A percentile compares a stretch with the other conserved stretches of the same genome.
phyloP scores from a whole-genome alignment of 2,797 vertebrate species.

The Peromyscus melanophrys region DNA sequence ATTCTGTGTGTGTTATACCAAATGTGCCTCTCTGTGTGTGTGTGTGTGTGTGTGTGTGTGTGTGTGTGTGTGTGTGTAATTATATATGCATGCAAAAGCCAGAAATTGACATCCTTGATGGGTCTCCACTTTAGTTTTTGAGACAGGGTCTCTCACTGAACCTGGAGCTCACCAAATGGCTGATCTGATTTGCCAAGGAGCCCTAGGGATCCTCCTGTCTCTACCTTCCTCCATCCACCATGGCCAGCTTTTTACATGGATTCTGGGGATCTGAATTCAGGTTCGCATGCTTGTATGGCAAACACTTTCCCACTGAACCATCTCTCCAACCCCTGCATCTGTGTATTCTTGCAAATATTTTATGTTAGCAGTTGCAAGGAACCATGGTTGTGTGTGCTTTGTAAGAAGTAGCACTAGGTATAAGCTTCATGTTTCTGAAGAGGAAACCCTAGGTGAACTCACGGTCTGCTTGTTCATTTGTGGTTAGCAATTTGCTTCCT shows the following conservation, averaged over 20 bases:
- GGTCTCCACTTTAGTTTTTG: not conserved
- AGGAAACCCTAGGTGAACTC: fast-evolving
- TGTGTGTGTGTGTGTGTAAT: not conserved
- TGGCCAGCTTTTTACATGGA: not conserved
- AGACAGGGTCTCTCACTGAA: not conserved
- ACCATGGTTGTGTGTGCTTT: fast-evolving
- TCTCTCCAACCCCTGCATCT: not conserved
- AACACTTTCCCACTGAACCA: not conserved
- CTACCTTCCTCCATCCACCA: not conserved
- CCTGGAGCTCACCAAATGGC: not conserved
- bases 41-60: not conserved
- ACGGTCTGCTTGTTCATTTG: fast-evolving
- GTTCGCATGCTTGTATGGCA: not conserved
- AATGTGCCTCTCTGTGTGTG: not conserved
- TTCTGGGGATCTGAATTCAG: not conserved
- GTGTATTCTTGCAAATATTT: not conserved
- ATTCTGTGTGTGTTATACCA: not conserved
- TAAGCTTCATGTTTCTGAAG: fast-evolving
- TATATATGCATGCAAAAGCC: not conserved
- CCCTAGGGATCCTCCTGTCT: too few relatives aligned
- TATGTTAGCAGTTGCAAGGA: not conserved
- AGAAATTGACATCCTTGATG: not conserved
- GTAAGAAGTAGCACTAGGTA: fast-evolving
- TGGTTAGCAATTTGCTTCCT: not conserved
- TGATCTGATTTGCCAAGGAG: not conserved